Evolutionary conservation across 2,113 vertebrate genomes (phyloP).

Genomic region (Cyphomyrus discorhynchus): DNA sequence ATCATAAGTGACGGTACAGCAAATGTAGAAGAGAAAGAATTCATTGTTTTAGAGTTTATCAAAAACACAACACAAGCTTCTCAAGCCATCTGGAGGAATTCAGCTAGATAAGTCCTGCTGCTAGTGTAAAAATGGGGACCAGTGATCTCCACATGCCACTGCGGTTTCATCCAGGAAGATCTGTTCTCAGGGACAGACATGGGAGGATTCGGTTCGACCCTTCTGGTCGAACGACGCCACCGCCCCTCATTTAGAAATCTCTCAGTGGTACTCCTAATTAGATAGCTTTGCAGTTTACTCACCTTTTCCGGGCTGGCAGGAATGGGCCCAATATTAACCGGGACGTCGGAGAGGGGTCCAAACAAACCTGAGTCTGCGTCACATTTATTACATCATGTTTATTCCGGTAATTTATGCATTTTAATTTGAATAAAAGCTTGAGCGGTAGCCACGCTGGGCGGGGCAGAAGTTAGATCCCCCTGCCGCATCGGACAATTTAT

Average conservation of each 20-base stretch:
- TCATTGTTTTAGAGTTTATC: slow-evolving; percentile 4
- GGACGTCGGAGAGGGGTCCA: slow-evolving; percentile 22
- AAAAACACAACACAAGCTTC: background rate
- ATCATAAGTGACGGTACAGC: background rate
- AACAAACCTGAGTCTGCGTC: slow-evolving; percentile 23
- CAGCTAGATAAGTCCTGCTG: background rate
- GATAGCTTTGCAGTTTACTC: slow-evolving; percentile 4
- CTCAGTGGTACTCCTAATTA: background rate
- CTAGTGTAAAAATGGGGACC: background rate
- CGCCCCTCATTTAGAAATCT: background rate
- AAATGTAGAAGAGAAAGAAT: background rate
- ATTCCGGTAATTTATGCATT: slow-evolving; percentile 50
- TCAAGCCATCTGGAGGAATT: background rate
- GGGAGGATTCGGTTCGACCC: background rate
- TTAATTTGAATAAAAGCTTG: slow-evolving; percentile 47
- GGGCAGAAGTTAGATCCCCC: slow-evolving; percentile 17
- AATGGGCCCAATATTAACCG: slow-evolving; percentile 18
- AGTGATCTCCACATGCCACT: background rate
- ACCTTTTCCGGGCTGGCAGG: background rate
- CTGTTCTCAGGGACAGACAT: background rate
- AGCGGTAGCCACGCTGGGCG: slow-evolving; percentile 14
- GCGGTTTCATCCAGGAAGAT: background rate
- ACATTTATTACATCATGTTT: slow-evolving; percentile 36
- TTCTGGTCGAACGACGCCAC: background rate
- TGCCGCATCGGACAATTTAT: slow-evolving; percentile 9